Conservation (phyloP, 2,888 invertebrate species). For the Microplitis deprimator region DNA sequence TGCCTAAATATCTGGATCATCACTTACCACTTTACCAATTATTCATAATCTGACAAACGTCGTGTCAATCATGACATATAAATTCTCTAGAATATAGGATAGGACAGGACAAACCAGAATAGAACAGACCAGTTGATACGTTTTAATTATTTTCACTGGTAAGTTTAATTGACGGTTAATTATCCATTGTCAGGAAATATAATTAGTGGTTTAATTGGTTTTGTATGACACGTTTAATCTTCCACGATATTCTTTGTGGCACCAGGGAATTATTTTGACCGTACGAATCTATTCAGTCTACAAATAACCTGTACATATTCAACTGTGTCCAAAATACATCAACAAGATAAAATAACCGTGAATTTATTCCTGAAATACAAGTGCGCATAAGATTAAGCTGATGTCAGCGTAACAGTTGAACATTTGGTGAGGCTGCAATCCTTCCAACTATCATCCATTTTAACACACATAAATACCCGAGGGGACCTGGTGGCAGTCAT, state of each 20-base stretch:
- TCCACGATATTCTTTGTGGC: not conserved
- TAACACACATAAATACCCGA: not conserved
- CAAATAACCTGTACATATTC: not conserved
- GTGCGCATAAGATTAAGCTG: not conserved
- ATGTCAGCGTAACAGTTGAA: not conserved
- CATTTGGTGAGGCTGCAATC: not conserved
- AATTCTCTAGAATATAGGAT: not conserved
- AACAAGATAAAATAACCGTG: no score
- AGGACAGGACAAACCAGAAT: not conserved
- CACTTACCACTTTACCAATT: not conserved
- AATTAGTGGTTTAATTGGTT: slow-evolving; percentile 9
- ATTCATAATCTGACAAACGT: slow-evolving; percentile 6
- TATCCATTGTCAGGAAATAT: slow-evolving; percentile 22
- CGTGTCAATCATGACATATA: not conserved
- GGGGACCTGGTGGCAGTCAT: not conserved
- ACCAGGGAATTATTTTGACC: slow-evolving; percentile 12
- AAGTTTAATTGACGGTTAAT: slow-evolving; percentile 23
- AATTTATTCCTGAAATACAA: no score
- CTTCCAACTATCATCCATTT: not conserved
- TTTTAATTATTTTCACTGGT: slow-evolving; percentile 19
- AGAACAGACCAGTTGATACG: not conserved
- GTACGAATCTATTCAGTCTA: not conserved
- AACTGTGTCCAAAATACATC: no score
- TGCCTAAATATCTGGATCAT: not conserved
- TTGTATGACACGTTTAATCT: not conserved